phyloP scores from a whole-genome alignment of 2,113 vertebrate species.

The Pterocles burchelli region DNA sequence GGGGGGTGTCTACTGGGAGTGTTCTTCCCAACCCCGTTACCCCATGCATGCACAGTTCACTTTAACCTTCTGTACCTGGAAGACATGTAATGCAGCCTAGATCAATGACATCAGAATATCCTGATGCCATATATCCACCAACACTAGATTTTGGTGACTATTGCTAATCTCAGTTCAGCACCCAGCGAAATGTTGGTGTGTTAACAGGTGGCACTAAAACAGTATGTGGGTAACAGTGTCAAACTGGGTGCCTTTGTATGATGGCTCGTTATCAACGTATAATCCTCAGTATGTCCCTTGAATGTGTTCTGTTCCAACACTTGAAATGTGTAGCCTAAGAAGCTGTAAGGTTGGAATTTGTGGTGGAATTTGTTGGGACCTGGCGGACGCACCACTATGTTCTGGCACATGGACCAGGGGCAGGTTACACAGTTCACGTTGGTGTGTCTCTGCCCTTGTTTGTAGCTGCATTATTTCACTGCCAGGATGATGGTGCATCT shows the following conservation, averaged over 20 bases:
- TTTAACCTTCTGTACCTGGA: no score
- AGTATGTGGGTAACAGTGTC: not conserved
- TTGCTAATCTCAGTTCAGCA: not conserved
- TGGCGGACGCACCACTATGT: fast-evolving
- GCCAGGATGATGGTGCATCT: not conserved
- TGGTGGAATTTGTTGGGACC: not conserved
- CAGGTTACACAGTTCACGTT: not conserved
- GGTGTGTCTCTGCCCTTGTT: not conserved
- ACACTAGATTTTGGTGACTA: not conserved
- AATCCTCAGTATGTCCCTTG: not conserved
- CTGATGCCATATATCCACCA: no score
- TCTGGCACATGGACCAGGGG: not conserved
- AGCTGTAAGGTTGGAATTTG: not conserved
- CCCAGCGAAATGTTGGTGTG: fast-evolving
- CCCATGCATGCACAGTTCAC: fast-evolving
- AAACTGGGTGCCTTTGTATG: not conserved
- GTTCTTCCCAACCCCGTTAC: not conserved
- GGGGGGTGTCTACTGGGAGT: no score
- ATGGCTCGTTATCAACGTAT: fast-evolving
- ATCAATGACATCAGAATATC: no score
- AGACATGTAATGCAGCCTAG: fast-evolving
- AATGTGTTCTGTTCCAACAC: not conserved
- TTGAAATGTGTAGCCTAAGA: not conserved
- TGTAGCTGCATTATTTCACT: not conserved
- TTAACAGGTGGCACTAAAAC: not conserved